Base-by-base conservation (phyloP, 2,113 vertebrate species). In the pig (Sus scrofa) region DNA sequence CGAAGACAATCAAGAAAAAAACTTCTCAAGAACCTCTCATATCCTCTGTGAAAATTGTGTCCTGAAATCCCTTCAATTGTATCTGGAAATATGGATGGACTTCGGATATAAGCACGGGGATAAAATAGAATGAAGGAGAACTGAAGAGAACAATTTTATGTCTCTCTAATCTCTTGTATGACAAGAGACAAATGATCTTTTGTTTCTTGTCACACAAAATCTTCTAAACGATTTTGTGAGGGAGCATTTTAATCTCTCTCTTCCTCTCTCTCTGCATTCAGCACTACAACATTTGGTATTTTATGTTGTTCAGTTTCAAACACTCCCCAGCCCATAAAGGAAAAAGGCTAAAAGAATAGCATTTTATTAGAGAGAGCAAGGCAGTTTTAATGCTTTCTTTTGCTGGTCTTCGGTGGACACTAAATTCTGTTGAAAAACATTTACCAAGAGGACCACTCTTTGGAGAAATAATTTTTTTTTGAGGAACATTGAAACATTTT, bases 281-380 rank as follows among this genome's bases (percentile, higher is more conserved):
- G 18, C 15, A 90, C 15, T 77, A n/a, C 39, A 89, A 30, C 34
- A 77, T 77, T 85, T 85, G 16, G 1, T 71, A 83, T 82, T 39
- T 77, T 71, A 56, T 14, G 13, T 24, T 56, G 10, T 71, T 91
- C 9, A 26, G 7, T 83, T 85, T 89, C 56, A 89, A 63, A 89
- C 5, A 16, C 12, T 0, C 11, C 15, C 0, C 11, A 75, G 44
- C 4, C 44, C 44, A 24, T 20, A 1, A n/a, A 63, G 11, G 26
- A 11, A 78, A 93, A 58, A 70, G 1, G 2, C 37, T 50, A 91
- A 96, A 82, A 84, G 12, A 86, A 73, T 27, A 92, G 7, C 2
- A 37, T 68, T 92, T 89, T 68, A 65, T 32, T 81, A 22, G 65
- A 96, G 54, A 85, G 85, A 0, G 34, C 2, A 71, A 30, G 18